These are phyloP conservation scores for Melieria omissa DNA, from an alignment of 2,888 invertebrate genomes.

Conservation along the genomic window DNA sequence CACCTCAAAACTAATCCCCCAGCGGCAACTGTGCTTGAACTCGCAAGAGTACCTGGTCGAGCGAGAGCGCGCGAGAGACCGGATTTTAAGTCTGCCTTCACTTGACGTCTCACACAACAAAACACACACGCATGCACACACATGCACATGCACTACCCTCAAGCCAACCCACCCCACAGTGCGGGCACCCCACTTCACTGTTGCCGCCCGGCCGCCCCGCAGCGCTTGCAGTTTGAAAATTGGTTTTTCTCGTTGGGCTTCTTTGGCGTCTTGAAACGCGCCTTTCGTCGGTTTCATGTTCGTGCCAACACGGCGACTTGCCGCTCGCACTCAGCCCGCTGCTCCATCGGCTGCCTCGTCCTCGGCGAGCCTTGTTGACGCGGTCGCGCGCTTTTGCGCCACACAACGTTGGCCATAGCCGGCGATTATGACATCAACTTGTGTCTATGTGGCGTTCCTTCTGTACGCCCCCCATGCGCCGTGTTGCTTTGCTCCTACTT, in stretches of 20 bases:
- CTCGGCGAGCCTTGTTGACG: slow-evolving; percentile 14
- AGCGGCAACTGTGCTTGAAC: too few species aligned
- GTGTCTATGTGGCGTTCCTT: slow-evolving; percentile 11
- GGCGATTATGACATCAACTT: slow-evolving; percentile 46
- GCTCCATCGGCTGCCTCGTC: slow-evolving; percentile 26
- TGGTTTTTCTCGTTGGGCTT: neutral
- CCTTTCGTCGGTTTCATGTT: slow-evolving; percentile 12
- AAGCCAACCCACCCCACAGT: neutral
- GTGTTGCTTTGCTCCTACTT: too few species aligned
- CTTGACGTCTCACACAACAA: neutral
- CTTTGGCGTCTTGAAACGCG: slow-evolving; percentile 15
- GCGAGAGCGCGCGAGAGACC: too few species aligned
- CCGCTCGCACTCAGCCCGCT: neutral
- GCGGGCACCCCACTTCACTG: neutral
- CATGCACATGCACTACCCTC: slow-evolving; percentile 8
- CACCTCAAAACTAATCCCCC: too few species aligned
- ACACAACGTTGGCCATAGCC: neutral
- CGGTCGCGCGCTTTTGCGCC: slow-evolving; percentile 11
- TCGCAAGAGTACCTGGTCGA: too few species aligned
- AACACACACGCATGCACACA: neutral
- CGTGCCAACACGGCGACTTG: neutral
- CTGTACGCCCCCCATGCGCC: neutral
- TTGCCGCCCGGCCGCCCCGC: too few species aligned
- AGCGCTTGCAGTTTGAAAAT: too few species aligned
- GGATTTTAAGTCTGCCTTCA: slow-evolving; percentile 31